phyloP scores from a whole-genome alignment of 2,888 invertebrate species.

The Hypena proboscidalis region DNA sequence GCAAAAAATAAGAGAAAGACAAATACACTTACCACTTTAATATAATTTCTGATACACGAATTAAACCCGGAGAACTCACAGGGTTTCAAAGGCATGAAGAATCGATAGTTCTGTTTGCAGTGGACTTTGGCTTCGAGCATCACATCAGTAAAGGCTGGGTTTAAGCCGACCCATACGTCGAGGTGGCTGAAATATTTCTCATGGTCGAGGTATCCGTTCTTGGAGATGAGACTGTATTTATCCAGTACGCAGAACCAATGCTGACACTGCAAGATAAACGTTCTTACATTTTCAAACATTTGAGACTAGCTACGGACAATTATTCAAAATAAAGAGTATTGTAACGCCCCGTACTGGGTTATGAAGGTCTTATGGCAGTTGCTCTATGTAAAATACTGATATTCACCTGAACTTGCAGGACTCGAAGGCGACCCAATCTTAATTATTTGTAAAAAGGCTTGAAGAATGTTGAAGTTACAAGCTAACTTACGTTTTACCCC shows the following conservation, averaged over 20 bases:
- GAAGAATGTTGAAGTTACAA: no score
- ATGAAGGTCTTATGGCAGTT: no score
- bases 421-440: no score
- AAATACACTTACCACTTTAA: slow-evolving; percentile 49
- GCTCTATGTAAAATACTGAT: no score
- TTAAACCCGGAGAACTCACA: slow-evolving; percentile 55
- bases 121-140: slow-evolving; percentile 53
- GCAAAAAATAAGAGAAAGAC: no score
- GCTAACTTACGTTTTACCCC: no score
- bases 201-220: slow-evolving; percentile 40
- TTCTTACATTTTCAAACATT: no score
- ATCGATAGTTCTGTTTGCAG: slow-evolving; percentile 44
- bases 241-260: slow-evolving; percentile 62
- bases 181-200: slow-evolving; percentile 61
- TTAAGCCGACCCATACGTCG: slow-evolving; percentile 62
- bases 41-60: slow-evolving; percentile 52
- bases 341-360: no score
- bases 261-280: slow-evolving; percentile 47
- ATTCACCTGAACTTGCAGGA: no score
- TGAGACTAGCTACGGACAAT: no score
- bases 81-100: slow-evolving; percentile 46
- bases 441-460: no score
- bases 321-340: no score
- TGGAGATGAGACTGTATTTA: slow-evolving; percentile 53
- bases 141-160: slow-evolving; percentile 53